Percentiles rank a stretch among this genome's conserved stretches.
Conservation (phyloP, 2,113 vertebrate species). For the Probosciger aterrimus region DNA sequence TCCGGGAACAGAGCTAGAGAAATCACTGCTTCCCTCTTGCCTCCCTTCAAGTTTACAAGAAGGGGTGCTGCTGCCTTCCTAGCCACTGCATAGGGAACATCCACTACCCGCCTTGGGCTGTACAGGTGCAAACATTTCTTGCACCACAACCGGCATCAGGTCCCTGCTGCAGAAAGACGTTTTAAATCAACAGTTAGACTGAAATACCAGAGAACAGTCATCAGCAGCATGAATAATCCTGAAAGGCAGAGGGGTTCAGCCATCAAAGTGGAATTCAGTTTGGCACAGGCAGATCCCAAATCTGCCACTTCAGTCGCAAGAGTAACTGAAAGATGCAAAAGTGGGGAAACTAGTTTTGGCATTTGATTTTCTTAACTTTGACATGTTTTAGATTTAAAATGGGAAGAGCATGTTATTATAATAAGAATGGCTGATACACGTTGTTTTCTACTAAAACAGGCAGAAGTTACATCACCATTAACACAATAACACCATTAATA, state of each 20-base stretch:
- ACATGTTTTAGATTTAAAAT: background rate
- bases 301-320: background rate
- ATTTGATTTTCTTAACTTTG: background rate
- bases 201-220: background rate
- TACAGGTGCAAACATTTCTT: background rate
- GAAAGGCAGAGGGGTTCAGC: background rate
- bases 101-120: background rate
- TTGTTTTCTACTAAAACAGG: background rate
- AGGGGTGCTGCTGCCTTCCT: background rate
- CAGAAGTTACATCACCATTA: background rate
- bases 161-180: background rate
- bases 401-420: background rate
- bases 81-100: accelerated
- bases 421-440: background rate
- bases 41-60: background rate
- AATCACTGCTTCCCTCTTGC: background rate
- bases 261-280: background rate
- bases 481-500: background rate
- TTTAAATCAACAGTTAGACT: background rate
- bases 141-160: background rate
- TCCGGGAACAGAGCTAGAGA: background rate
- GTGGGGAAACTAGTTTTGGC: background rate
- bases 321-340: background rate
- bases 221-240: background rate
- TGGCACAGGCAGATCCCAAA: background rate